Percentiles rank a stretch among this genome's conserved stretches.
Evolutionary conservation across 2,113 vertebrate genomes (phyloP).

Genomic region (Fregetta grallaria): DNA sequence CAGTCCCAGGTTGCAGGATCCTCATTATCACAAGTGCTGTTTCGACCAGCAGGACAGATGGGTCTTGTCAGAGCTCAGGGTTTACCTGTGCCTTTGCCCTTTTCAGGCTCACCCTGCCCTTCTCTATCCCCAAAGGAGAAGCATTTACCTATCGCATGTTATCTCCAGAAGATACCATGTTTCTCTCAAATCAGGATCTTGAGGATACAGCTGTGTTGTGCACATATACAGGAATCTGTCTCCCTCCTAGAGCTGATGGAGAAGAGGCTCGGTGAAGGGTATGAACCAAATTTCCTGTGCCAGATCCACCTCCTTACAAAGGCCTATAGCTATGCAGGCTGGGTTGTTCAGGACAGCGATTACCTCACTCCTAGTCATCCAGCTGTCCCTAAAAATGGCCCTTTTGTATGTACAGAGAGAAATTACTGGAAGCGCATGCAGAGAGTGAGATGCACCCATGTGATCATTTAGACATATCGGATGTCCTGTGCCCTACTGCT

Average conservation of each 20-base stretch:
- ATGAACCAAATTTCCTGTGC: not conserved
- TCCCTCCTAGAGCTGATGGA: not conserved
- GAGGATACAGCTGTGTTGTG: not conserved
- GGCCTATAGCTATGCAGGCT: not conserved
- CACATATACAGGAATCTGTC: not conserved
- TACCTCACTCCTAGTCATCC: not conserved
- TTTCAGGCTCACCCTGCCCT: not conserved
- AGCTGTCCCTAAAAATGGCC: not conserved
- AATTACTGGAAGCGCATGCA: not conserved
- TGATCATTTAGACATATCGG: rapidly evolving
- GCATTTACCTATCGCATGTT: not conserved
- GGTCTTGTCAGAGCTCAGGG: not conserved
- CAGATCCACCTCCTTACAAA: not conserved
- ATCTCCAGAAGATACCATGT: not conserved
- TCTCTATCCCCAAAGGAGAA: not conserved
- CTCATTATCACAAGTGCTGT: not conserved
- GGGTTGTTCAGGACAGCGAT: not conserved
- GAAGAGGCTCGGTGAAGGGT: not conserved
- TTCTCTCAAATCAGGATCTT: not conserved
- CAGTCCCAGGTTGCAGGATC: not conserved
- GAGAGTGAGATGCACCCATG: not conserved
- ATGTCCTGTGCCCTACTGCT: not conserved
- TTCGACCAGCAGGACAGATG: not conserved
- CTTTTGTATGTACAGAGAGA: not conserved
- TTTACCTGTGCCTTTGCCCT: not conserved